Conservation (phyloP, 2,797 vertebrate species). For the Bovichtus diacanthus region DNA sequence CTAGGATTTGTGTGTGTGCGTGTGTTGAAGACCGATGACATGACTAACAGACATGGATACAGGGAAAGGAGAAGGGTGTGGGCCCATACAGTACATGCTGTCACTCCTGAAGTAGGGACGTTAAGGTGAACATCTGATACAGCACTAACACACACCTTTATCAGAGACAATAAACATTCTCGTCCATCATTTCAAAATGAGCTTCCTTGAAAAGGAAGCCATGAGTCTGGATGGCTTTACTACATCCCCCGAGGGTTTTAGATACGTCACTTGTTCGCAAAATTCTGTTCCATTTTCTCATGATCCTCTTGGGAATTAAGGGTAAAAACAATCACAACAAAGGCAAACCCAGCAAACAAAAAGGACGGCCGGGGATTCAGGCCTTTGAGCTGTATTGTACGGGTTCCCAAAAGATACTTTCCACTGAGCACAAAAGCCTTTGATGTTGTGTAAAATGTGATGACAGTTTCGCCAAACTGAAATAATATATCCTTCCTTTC, state of each 20-base stretch:
- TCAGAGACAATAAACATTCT: conserved; percentile 63
- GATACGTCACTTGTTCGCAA: conserved; percentile 42
- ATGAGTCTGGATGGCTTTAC: conserved; percentile 17
- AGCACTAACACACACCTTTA: conserved; percentile 25
- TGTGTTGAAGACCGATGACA: background rate
- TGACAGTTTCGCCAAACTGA: conserved; percentile 4
- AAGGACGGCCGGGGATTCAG: conserved; percentile 47
- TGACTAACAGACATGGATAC: conserved; percentile 4
- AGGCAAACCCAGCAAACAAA: conserved; percentile 51
- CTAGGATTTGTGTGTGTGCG: background rate
- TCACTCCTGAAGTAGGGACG: background rate
- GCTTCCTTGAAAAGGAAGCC: conserved; percentile 17
- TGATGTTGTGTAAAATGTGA: conserved; percentile 21
- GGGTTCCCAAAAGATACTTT: conserved; percentile 18
- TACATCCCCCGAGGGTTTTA: conserved; percentile 24
- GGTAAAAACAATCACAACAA: conserved; percentile 55
- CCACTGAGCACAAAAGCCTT: conserved; percentile 22
- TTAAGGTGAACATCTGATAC: conserved; percentile 37
- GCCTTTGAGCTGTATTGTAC: conserved; percentile 24
- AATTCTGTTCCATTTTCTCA: conserved; percentile 30
- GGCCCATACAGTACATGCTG: conserved; percentile 20
- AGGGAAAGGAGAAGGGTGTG: conserved; percentile 36
- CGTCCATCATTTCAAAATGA: conserved; percentile 46
- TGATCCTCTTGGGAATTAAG: conserved; percentile 47
- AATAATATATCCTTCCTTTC: background rate